Base-by-base conservation (phyloP, 2,888 invertebrate species). In the Autographa pulchrina region DNA sequence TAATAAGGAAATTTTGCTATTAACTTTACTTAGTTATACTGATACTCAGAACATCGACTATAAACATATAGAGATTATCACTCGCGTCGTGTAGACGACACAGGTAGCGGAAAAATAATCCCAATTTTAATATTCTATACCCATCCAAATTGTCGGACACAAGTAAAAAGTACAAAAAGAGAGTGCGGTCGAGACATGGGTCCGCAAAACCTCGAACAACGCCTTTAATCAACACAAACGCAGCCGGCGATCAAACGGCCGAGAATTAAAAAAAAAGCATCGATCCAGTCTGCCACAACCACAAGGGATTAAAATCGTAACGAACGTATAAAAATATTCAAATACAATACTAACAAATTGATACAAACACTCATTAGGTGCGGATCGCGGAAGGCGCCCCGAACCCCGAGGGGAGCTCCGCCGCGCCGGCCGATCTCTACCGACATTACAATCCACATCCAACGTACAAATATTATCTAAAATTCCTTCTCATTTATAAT, bases 401-500 rank as follows among this genome's bases (percentile, higher is more conserved):
- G 48, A 6, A 7, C 82, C 86, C 87, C 70, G 72, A 62, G 78
- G 82, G 74, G 81, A 75, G 84, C 75, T 76, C 77, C 81, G 85
- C 80, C 78, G 77, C 85, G 85, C 84, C 88, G 85, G 81, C 89
- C 90, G 91, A 91, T 92, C 92, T 91, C 87, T 84, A 90, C 92
- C 91, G 91, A 92, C 94, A 92, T 94, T 95, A 95, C 96, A 95
- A 95, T 96, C 94, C 95, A 94, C 95, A 95, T 95, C 93, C 95
- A 92, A 90, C 95, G 95, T 94, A 96, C 96, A 96, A 96, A 96
- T 96, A 95, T 96, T 96, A 96, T 96, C 96, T 96, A 95, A 95
- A 96, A 96, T 96, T 96, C 96, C 96, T 96, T 95, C 96, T 96
- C 96, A 96, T 96, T 96, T 96, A 96, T 96, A 96, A 96, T 96